phyloP scores from a whole-genome alignment of 2,113 vertebrate species.

The Vimba vimba region DNA sequence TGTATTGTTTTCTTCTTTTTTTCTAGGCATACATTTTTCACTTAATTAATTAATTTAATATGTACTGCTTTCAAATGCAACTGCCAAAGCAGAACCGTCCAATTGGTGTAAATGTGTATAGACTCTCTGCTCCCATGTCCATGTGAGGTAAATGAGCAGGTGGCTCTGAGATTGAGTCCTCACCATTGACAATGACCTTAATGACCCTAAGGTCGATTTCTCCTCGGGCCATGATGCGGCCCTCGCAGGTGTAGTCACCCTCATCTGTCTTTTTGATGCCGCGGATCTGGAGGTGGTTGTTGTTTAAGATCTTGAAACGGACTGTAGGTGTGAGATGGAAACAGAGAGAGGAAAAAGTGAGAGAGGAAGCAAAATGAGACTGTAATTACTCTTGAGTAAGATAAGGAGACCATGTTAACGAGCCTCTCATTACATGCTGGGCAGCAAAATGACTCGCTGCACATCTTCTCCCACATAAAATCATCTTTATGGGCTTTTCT shows the following conservation, averaged over 20 bases:
- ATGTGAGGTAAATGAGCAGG: conserved; percentile 1
- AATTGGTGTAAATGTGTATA: not conserved
- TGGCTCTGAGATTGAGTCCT: conserved; percentile 63
- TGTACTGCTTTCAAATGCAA: not conserved
- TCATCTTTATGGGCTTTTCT: not conserved
- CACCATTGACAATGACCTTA: conserved; percentile 93
- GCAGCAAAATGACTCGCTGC: conserved; percentile 31
- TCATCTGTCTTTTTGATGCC: conserved; percentile 96
- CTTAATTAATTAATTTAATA: not conserved
- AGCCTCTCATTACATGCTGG: conserved; percentile 47
- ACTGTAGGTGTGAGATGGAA: conserved; percentile 71
- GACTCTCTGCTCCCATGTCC: not conserved
- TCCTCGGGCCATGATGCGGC: conserved; percentile 90
- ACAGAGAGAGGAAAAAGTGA: not conserved
- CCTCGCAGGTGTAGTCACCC: conserved; percentile 92
- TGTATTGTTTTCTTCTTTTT: too few relatives aligned
- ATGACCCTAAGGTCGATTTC: conserved; percentile 94
- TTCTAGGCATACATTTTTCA: too few relatives aligned
- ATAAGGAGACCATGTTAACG: conserved; percentile 42
- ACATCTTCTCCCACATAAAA: conserved; percentile 7
- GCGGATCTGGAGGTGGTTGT: conserved; percentile 94
- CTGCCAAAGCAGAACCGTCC: not conserved
- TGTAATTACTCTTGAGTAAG: conserved; percentile 38
- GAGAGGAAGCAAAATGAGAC: conserved; percentile 34
- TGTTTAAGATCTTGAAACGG: conserved; percentile 84